Evolutionary conservation across 64 coral and sea anemone species (phyloP), one percentile per base, ranked within the genome.

Genomic region (Orbicella faveolata): DNA sequence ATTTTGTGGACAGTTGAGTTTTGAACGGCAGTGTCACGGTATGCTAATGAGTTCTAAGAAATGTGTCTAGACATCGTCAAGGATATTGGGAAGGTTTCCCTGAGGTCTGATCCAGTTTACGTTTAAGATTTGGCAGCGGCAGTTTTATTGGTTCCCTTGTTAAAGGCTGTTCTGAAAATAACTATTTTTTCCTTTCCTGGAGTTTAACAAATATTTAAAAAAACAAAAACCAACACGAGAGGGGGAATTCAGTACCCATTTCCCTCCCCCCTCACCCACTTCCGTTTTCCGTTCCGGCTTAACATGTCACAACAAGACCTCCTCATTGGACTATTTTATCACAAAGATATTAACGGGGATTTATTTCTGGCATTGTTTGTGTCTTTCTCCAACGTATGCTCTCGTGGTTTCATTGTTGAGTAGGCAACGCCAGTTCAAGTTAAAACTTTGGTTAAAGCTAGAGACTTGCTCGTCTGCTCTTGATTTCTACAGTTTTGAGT

Each of bases 51-150:
- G n/a, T 70, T 70, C 67, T 70, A 25, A 10, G 67, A 70, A 70
- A 25, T 0, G 21, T 70, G 67, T 70, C 7, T n/a, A 70, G 67
- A 67, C 64, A 67, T 18, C 64, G 2, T 1, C 2, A 23, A 67
- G 64, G 23, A 4, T 23, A 26, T 0, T 20, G 20, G 67, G 21
- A 70, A 25, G n/a, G 2, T 20, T 15, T 20, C 23, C 64, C 18
- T 8, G 64, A 1, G 6, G 7, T 26, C 0, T 20, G 0, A 1
- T 6, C 4, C 20, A 3, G 0, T 30, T n/a, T 0, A 26, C 2
- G 67, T 70, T 26, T 70, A 11, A 70, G 4, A 70, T 25, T 10
- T 26, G 3, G 3, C 67, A 25, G 44, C 7, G 44, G 44, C 44
- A 48, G 4, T 48, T 48, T 48, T 48, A 48, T 48, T 48, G 44